phyloP scores from a whole-genome alignment of 2,888 invertebrate genomes.

The Himalopsyche tibetana region DNA sequence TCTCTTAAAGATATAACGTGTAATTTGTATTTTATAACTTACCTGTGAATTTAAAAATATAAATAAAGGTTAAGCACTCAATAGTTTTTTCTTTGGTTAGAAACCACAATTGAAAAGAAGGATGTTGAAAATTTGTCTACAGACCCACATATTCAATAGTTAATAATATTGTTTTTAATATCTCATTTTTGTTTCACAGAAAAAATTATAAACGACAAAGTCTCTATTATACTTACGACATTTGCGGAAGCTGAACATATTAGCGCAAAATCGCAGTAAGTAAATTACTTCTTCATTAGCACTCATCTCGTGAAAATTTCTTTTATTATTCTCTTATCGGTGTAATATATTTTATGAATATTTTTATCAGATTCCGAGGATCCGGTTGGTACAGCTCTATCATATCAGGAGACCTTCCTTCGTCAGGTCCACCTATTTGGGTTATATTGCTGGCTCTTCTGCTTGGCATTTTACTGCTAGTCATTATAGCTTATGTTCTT shows the following conservation, averaged over 20 bases:
- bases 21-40: no score
- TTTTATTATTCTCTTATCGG: background rate
- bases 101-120: no score
- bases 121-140: no score
- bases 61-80: no score
- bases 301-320: background rate
- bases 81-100: no score
- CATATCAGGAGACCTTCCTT: slow-evolving; percentile 46
- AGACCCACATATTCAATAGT: background rate
- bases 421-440: slow-evolving; percentile 68
- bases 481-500: slow-evolving; percentile 68
- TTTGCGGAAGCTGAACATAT: slow-evolving; percentile 42
- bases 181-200: slow-evolving; percentile 57
- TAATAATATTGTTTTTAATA: slow-evolving; percentile 33
- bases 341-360: background rate
- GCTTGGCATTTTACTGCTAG: slow-evolving; percentile 69
- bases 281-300: slow-evolving; percentile 19
- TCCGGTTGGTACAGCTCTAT: slow-evolving; percentile 50
- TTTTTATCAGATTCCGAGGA: slow-evolving; percentile 44
- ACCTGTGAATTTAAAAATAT: no score
- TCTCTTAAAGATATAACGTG: no score
- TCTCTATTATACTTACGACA: slow-evolving; percentile 53
- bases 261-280: background rate
- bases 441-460: slow-evolving; percentile 69
- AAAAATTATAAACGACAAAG: slow-evolving; percentile 51